Evolutionary conservation across 2,797 vertebrate genomes (phyloP).

Genomic region (Lepus oiostolus): DNA sequence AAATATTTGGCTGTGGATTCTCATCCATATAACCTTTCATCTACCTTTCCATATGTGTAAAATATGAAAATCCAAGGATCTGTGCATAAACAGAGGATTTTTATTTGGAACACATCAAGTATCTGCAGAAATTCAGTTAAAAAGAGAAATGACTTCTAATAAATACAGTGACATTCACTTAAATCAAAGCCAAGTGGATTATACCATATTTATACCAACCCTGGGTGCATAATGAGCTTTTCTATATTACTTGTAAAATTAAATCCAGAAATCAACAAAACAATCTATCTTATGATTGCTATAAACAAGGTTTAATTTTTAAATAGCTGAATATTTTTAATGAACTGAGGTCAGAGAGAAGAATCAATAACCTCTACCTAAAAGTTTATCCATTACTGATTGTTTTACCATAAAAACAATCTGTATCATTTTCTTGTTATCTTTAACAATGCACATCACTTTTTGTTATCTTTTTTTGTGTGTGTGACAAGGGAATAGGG

Average conservation of each 20-base stretch:
- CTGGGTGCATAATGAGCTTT: conserved; percentile 70
- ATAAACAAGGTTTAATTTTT: conserved; percentile 72
- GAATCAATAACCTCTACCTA: conserved; percentile 31
- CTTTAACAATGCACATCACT: background rate
- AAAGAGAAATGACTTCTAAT: conserved; percentile 79
- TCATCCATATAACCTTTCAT: conserved; percentile 62
- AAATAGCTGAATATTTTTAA: conserved; percentile 64
- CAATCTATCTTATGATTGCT: conserved; percentile 61
- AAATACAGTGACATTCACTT: conserved; percentile 79
- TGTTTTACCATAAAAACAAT: conserved; percentile 49
- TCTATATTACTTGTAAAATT: conserved; percentile 76
- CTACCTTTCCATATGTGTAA: conserved; percentile 33
- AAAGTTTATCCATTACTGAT: conserved; percentile 35
- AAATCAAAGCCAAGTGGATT: conserved; percentile 77
- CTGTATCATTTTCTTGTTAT: background rate
- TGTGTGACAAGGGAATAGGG: too few relatives aligned
- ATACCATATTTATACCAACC: conserved; percentile 66
- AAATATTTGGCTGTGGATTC: conserved; percentile 35
- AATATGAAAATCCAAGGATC: conserved; percentile 56
- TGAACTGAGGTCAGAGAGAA: conserved; percentile 23
- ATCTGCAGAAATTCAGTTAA: conserved; percentile 76
- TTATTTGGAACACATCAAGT: conserved; percentile 68
- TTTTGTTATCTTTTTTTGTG: background rate
- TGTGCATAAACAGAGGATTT: conserved; percentile 60
- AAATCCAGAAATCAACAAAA: conserved; percentile 72